A percentile compares a stretch with the other conserved stretches of the same genome.
Conservation (phyloP, 2,888 invertebrate genomes). For the Melieria picta region DNA sequence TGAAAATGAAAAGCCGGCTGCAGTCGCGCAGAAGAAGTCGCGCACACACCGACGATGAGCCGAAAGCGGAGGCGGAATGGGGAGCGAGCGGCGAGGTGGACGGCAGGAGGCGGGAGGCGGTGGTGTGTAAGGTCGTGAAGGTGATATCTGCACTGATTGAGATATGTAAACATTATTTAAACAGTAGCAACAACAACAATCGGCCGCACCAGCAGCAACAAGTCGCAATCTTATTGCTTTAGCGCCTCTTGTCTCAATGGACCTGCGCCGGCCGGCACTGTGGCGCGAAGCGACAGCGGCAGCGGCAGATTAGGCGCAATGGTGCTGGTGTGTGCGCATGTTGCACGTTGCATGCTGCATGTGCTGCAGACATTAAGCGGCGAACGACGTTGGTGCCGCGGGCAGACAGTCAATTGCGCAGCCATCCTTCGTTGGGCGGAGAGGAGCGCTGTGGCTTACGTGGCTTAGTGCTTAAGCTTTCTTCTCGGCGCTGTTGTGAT, state of each 20-base stretch:
- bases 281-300: constrained; percentile 46
- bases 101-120: constrained; percentile 7
- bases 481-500: not conserved
- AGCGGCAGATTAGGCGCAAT: constrained; percentile 28
- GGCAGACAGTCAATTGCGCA: constrained; percentile 20
- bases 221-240: not conserved
- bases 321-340: constrained; percentile 36
- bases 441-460: not conserved
- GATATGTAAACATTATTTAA: constrained; percentile 48
- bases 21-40: not conserved
- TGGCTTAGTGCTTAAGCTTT: not conserved
- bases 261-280: not conserved
- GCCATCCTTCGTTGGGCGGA: not conserved
- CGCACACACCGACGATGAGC: not conserved
- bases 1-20: too few species aligned
- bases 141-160: constrained; percentile 48
- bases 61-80: constrained; percentile 21
- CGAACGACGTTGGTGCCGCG: not conserved
- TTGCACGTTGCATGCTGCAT: too few species aligned
- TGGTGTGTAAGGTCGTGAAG: constrained; percentile 44
- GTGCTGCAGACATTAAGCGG: not conserved
- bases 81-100: not conserved
- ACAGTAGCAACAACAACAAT: constrained; percentile 44
- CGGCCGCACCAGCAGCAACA: constrained; percentile 19
- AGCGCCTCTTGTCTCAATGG: not conserved